phyloP scores from a whole-genome alignment of 2,113 vertebrate genomes.

The Pitta sordida region DNA sequence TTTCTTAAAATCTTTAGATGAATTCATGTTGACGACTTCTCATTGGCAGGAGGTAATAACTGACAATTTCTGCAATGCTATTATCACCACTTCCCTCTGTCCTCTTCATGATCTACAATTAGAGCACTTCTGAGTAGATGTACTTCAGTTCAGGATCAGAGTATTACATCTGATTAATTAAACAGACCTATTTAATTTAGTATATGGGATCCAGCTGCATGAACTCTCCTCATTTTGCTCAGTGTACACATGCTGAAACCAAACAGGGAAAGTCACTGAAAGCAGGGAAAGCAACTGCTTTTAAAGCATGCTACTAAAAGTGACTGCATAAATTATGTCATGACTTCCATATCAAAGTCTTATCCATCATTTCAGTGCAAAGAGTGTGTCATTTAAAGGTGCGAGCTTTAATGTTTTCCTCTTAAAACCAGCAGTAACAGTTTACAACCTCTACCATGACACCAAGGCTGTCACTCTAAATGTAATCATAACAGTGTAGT shows the following conservation, averaged over 20 bases:
- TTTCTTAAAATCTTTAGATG: not conserved
- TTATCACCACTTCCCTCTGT: not conserved
- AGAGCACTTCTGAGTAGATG: not conserved
- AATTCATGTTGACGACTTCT: not conserved
- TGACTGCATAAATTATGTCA: not conserved
- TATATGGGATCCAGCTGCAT: not conserved
- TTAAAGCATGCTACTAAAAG: not conserved
- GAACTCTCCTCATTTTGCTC: not conserved
- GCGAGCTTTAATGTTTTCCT: not conserved
- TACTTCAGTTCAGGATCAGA: not conserved
- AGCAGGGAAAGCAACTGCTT: not conserved
- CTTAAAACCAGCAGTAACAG: not conserved
- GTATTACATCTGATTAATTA: not conserved
- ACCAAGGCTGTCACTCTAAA: not conserved
- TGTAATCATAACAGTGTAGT: not conserved
- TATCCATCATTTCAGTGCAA: not conserved
- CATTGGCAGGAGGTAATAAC: not conserved
- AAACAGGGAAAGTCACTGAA: not conserved
- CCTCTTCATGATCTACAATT: not conserved
- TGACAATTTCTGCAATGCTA: not conserved
- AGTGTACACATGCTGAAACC: not conserved
- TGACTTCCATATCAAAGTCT: not conserved
- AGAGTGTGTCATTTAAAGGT: not conserved
- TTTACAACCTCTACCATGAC: not conserved
- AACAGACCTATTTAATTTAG: not conserved